Conservation (phyloP, 1,140 invertebrate species). For the Sarcophaga bullata region DNA sequence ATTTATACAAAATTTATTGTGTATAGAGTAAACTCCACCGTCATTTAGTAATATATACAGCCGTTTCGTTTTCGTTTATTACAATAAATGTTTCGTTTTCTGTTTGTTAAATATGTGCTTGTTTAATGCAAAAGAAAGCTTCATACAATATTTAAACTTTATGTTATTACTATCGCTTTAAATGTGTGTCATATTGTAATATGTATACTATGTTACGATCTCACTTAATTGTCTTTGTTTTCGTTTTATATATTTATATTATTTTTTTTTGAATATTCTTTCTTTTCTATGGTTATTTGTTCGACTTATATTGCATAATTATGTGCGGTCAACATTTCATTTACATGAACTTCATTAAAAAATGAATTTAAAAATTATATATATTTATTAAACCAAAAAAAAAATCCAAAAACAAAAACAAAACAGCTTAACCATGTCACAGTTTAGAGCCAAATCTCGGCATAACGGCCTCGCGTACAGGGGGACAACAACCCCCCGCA, state of each 20-base stretch:
- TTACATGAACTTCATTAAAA: conserved; percentile 27
- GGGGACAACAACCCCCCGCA: conserved; percentile 52
- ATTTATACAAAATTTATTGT: too few relatives aligned
- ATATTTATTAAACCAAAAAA: conserved; percentile 18
- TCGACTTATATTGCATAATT: conserved; percentile 38
- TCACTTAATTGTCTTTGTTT: not conserved
- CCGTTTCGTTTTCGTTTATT: not conserved
- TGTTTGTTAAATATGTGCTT: not conserved
- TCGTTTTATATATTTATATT: not conserved
- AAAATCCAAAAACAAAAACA: conserved; percentile 5
- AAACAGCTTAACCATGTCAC: conserved; percentile 58
- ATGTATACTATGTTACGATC: not conserved
- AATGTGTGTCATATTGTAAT: conserved; percentile 31
- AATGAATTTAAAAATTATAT: conserved; percentile 1
- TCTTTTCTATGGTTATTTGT: conserved; percentile 29
- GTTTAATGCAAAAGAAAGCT: not conserved
- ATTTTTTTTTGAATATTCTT: conserved; percentile 34
- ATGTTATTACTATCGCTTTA: conserved; percentile 30
- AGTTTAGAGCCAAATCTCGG: conserved; percentile 47
- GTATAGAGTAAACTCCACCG: too few relatives aligned
- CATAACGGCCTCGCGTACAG: conserved; percentile 41
- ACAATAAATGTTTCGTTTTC: not conserved
- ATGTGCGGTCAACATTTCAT: conserved; percentile 22
- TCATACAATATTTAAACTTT: not conserved
- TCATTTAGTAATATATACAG: too few relatives aligned